A percentile compares a stretch with the other conserved stretches of the same genome.
phyloP scores from a whole-genome alignment of 2,888 invertebrate species.

The Drosophila silvestris region DNA sequence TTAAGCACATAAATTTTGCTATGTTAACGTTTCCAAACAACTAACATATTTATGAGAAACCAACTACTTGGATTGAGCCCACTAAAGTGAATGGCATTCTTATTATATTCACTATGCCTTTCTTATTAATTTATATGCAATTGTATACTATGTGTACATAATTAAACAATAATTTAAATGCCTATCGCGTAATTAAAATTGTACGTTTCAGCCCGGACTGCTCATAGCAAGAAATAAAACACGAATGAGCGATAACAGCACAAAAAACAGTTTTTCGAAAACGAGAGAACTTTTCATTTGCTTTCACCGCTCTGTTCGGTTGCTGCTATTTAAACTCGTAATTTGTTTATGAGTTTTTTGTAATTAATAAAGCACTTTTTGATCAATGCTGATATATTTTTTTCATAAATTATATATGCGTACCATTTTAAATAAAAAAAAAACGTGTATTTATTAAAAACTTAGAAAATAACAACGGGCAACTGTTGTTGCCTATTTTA shows the following conservation, averaged over 20 bases:
- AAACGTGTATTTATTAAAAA: not conserved
- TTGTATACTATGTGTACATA: not conserved
- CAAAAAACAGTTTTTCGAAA: not conserved
- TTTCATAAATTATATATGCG: not conserved
- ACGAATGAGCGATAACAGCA: conserved; percentile 30
- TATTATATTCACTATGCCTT: not conserved
- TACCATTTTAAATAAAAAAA: not conserved
- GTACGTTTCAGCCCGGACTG: conserved; percentile 27
- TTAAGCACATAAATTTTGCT: not conserved
- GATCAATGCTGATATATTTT: not conserved
- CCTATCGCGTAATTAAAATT: conserved; percentile 3
- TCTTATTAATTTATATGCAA: not conserved
- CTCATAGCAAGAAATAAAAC: conserved; percentile 34
- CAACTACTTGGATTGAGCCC: not conserved
- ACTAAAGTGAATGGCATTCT: not conserved
- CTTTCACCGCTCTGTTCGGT: conserved; percentile 19
- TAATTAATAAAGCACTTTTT: conserved; percentile 1
- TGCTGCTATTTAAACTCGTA: conserved; percentile 25
- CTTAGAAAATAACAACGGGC: not conserved
- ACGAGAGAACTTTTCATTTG: conserved; percentile 17
- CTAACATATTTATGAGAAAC: not conserved
- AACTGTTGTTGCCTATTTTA: not conserved
- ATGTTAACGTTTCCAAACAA: not conserved
- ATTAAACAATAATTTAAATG: conserved; percentile 2
- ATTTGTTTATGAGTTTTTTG: not conserved